These are phyloP conservation scores for Acanthurus tractus DNA, from an alignment of 2,797 vertebrate genomes.

Conservation along the genomic window DNA sequence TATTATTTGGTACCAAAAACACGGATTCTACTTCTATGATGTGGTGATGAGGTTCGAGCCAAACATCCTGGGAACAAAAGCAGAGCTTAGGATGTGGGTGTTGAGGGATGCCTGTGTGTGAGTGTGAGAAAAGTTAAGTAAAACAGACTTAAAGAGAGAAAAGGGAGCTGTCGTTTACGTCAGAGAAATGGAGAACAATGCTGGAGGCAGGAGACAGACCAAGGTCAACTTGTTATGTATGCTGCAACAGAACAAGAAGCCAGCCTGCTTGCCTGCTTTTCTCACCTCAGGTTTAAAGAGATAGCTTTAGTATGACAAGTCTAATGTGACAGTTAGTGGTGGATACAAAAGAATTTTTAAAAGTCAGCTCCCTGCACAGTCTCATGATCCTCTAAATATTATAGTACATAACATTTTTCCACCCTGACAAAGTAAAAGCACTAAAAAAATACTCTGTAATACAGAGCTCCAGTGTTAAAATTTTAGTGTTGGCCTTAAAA, in stretches of 20 bases:
- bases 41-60: conserved; percentile 38
- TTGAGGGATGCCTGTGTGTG: conserved; percentile 20
- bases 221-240: conserved; percentile 74
- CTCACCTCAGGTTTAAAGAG: conserved; percentile 19
- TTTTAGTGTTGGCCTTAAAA: not conserved
- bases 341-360: not conserved
- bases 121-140: conserved; percentile 61
- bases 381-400: conserved; percentile 6
- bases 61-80: conserved; percentile 76
- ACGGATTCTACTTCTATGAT: conserved; percentile 6
- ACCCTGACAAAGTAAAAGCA: not conserved
- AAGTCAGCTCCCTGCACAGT: not conserved
- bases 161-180: conserved; percentile 74
- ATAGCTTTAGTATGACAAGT: not conserved
- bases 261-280: conserved; percentile 8
- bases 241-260: conserved; percentile 51
- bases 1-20: not conserved
- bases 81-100: conserved; percentile 60
- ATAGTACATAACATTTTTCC: not conserved
- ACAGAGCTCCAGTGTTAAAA: not conserved
- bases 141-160: conserved; percentile 72
- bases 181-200: conserved; percentile 79
- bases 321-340: no score
- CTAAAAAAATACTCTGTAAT: not conserved
- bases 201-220: conserved; percentile 67